Evolutionary conservation across 2,888 invertebrate genomes (phyloP), one percentile per base, ranked within the genome.

Genomic region (Xestia sexstrigata): DNA sequence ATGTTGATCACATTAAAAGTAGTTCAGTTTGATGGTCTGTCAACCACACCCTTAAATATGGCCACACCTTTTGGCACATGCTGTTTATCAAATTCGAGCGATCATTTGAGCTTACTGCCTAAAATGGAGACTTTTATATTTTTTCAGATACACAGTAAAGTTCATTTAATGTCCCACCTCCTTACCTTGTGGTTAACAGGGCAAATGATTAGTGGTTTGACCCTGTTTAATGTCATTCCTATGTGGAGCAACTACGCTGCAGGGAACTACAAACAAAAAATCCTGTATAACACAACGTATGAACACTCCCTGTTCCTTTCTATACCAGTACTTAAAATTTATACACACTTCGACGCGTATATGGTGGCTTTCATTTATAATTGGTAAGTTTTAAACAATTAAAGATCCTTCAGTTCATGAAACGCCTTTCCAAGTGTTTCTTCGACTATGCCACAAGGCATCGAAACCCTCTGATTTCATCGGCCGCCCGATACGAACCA

Each of bases 291-390:
- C 47, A 13, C 78, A 7, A 79, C 87, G 0, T 86, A 79, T 63
- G 87, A 86, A 39, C 82, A 80, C 62, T 39, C 80, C 4, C 8
- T 86, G 17, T 84, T 79, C n/a, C 62, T 76, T n/a, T 52, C 81
- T 58, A 1, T 78, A 1, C 86, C 86, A 15, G 0, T 47, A n/a
- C 55, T 80, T 2, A 62, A 87, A 58, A 35, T 72, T 13, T n/a
- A 72, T 42, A 81, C 75, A 5, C 69, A 76, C 45, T 67, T 81
- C 3, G 70, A 80, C 39, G 79, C 79, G 1, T 87, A 85, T n/a
- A 7, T 82, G 8, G 30, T 70, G 1, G n/a, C 4, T 15, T 70
- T 47, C 6, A 0, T 67, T 17, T 76, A 70, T 30, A 76, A 84
- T 67, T 75, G 70, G 87, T 87, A 81, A 85, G 85, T 70, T n/a